phyloP scores from a whole-genome alignment of 2,797 vertebrate species.

The Threskiornis aethiopicus region DNA sequence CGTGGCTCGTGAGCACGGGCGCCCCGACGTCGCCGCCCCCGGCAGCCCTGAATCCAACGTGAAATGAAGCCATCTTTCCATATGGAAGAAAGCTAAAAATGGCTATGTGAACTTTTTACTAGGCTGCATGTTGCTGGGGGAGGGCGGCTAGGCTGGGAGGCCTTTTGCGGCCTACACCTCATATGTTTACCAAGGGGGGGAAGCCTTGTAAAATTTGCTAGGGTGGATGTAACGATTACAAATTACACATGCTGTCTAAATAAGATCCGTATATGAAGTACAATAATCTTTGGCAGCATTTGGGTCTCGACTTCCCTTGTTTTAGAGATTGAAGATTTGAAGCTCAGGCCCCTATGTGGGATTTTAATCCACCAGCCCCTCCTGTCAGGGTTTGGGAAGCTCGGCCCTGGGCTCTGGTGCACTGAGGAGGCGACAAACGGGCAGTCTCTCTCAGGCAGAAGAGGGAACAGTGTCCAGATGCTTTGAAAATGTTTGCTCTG shows the following conservation, averaged over 20 bases:
- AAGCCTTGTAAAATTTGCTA: background rate
- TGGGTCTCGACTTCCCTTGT: fast-evolving
- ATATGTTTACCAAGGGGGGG: background rate
- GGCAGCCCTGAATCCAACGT: background rate
- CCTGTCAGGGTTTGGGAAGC: background rate
- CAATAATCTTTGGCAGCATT: background rate
- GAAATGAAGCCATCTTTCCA: background rate
- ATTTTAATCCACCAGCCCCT: background rate
- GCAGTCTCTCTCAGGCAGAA: background rate
- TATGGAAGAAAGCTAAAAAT: background rate
- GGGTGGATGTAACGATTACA: background rate
- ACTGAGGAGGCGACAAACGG: background rate
- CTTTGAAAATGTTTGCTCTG: background rate
- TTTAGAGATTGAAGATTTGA: background rate
- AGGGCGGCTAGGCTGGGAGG: background rate
- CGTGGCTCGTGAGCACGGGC: fast-evolving
- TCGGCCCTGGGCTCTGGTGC: background rate
- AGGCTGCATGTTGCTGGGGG: background rate
- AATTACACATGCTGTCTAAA: background rate
- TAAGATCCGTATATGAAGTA: background rate
- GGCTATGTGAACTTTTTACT: background rate
- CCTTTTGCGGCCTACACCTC: background rate
- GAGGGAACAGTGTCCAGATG: background rate
- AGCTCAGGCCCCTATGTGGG: fast-evolving
- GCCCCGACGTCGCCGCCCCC: background rate